A percentile compares a stretch with the other conserved stretches of the same genome.
phyloP scores from a whole-genome alignment of 2,888 invertebrate genomes.

The Serrognathus titanus region DNA sequence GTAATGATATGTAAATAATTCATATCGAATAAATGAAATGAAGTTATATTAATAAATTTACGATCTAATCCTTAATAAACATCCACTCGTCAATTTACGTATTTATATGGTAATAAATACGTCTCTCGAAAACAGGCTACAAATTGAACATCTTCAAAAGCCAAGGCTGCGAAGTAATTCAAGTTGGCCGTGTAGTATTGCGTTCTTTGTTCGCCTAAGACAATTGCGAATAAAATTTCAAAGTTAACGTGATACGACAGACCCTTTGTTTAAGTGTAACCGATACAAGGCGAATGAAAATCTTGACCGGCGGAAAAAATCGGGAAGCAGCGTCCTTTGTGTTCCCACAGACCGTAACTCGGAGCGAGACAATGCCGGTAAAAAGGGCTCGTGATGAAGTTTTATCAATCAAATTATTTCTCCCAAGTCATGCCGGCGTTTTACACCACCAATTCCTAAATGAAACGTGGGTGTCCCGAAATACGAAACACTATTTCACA shows the following conservation, averaged over 20 bases:
- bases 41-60: slow-evolving; percentile 1
- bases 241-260: slow-evolving; percentile 32
- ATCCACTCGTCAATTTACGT: background rate
- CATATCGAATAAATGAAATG: background rate
- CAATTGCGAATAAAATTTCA: slow-evolving; percentile 39
- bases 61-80: background rate
- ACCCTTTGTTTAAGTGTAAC: slow-evolving; percentile 29
- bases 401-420: slow-evolving; percentile 42
- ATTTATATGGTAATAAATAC: background rate
- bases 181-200: slow-evolving; percentile 29
- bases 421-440: slow-evolving; percentile 37
- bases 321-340: slow-evolving; percentile 6
- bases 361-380: slow-evolving; percentile 14
- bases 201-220: slow-evolving; percentile 31
- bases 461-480: slow-evolving; percentile 34
- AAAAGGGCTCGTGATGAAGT: slow-evolving; percentile 34
- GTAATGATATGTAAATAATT: slow-evolving; percentile 3
- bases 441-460: slow-evolving; percentile 24
- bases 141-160: background rate
- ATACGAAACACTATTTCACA: slow-evolving; percentile 35
- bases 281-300: slow-evolving; percentile 24
- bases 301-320: slow-evolving; percentile 10
- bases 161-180: slow-evolving; percentile 18
- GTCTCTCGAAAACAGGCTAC: background rate
- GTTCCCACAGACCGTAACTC: slow-evolving; percentile 20